These are phyloP conservation scores for Siderastrea radians DNA, from an alignment of 92 coral and sea anemone species.

Conservation along the genomic window DNA sequence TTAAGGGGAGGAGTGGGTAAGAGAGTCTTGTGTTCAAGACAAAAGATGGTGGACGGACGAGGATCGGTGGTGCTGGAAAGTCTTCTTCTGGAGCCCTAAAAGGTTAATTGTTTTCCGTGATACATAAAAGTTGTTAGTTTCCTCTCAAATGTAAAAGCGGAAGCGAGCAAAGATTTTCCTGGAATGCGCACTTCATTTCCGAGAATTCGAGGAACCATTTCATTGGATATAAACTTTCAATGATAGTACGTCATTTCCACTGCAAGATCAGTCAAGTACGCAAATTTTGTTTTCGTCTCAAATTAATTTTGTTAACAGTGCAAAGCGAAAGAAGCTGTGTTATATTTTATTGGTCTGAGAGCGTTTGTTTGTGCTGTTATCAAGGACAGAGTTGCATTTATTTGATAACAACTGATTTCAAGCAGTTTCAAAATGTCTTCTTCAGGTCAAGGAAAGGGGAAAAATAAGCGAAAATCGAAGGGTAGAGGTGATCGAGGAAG, in stretches of 20 bases:
- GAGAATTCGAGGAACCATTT: background rate
- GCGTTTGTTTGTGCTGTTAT: background rate
- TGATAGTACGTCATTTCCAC: constrained; percentile 18
- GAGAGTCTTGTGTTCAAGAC: no score
- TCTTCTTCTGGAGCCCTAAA: no score
- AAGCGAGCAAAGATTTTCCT: background rate
- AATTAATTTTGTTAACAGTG: background rate
- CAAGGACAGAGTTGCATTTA: background rate
- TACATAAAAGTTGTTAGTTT: no score
- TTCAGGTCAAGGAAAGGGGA: background rate
- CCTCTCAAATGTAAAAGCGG: background rate
- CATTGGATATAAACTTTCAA: background rate
- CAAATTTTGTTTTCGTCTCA: background rate
- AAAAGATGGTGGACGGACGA: no score
- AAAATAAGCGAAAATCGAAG: constrained; percentile 20
- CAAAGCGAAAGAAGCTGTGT: background rate
- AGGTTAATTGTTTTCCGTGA: no score
- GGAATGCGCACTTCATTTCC: background rate
- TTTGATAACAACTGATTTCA: background rate
- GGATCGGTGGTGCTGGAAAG: no score
- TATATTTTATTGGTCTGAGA: no score
- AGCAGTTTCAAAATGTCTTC: constrained; percentile 17
- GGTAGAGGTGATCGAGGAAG: constrained; percentile 53
- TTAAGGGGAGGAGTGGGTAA: no score
- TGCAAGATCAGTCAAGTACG: background rate